Evolutionary conservation across 1,140 invertebrate species (phyloP).

Genomic region (Myzus persicae): DNA sequence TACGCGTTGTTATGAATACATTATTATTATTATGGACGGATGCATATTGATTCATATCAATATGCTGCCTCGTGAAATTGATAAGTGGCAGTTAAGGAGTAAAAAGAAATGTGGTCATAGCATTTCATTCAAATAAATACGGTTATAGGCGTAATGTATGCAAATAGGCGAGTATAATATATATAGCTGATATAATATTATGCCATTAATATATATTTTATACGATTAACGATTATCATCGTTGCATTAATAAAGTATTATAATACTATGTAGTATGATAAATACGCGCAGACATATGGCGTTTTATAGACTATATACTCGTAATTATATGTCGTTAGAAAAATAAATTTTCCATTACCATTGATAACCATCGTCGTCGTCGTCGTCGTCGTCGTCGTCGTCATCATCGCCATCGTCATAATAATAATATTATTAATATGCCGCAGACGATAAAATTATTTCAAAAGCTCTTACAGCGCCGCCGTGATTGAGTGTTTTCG

Average conservation of each 20-base stretch:
- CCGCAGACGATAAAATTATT: not conserved
- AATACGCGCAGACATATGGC: not conserved
- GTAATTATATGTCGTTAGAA: not conserved
- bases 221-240: not conserved
- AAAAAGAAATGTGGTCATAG: not conserved
- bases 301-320: not conserved
- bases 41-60: not conserved
- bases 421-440: not conserved
- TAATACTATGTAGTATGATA: not conserved
- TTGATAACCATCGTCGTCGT: not conserved
- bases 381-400: not conserved
- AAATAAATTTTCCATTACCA: constrained; percentile 21
- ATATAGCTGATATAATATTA: not conserved
- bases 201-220: not conserved
- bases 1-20: not conserved
- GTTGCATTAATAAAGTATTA: not conserved
- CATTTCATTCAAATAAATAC: not conserved
- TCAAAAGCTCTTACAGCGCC: not conserved
- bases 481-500: not conserved
- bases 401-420: too few relatives aligned
- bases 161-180: not conserved
- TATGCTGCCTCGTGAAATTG: not conserved
- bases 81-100: not conserved
- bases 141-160: not conserved
- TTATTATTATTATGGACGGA: not conserved